Evolutionary conservation across 2,888 invertebrate genomes (phyloP).

Genomic region (Latrodectus elegans): DNA sequence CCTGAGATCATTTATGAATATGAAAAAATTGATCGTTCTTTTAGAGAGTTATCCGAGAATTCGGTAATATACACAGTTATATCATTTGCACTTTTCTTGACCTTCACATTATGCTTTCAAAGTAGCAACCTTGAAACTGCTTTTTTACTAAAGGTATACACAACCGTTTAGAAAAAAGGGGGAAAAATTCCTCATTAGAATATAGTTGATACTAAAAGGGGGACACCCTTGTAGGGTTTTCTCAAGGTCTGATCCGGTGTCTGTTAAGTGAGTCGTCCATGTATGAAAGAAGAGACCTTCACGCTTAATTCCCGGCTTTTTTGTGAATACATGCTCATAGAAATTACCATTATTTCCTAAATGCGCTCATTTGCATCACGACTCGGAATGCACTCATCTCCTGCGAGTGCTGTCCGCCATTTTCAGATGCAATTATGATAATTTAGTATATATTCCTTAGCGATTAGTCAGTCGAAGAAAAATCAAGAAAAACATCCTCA

Average conservation of each 20-base stretch:
- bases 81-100: background rate
- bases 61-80: background rate
- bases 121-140: background rate
- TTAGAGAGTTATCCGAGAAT: background rate
- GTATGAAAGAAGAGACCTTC: background rate
- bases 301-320: background rate
- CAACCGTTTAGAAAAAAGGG: background rate
- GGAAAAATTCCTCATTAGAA: background rate
- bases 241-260: background rate
- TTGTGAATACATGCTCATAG: background rate
- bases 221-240: background rate
- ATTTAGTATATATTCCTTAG: too few relatives aligned
- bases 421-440: too few relatives aligned
- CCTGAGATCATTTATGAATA: too few relatives aligned
- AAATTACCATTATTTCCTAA: too few relatives aligned
- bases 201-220: background rate
- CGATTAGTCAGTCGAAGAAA: too few relatives aligned
- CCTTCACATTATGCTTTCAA: background rate
- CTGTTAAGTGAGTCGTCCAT: background rate
- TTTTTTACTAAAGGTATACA: background rate
- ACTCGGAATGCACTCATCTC: too few relatives aligned
- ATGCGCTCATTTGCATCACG: too few relatives aligned
- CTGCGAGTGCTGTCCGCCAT: too few relatives aligned
- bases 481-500: too few relatives aligned
- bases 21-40: background rate